Evolutionary conservation across 2,113 vertebrate genomes (phyloP), one percentile per base, ranked within the genome.

Genomic region (Marcusenius ussheri): DNA sequence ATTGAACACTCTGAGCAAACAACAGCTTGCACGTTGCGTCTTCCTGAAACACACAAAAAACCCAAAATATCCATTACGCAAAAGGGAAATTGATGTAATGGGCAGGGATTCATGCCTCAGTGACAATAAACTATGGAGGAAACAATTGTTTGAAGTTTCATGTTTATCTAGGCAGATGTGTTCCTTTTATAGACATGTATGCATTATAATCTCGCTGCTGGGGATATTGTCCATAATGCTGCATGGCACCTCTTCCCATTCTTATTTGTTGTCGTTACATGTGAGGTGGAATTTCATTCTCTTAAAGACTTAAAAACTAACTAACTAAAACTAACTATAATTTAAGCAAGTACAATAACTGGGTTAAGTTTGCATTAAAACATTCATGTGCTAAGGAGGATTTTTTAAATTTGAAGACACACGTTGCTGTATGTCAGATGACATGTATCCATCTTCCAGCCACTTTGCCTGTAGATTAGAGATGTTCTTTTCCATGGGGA

Each of bases 161-260:
- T 31, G 62, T 31, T 17, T 17, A 47, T n/a, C 11, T 74, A 49
- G 45, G 10, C 46, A 27, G 58, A 27, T 15, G 45, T 15, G 1
- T 70, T 89, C 66, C 46, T 89, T 88, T 89, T 89, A 89, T 51
- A 46, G 66, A 9, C 17, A 74, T 88, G 3, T 15, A 31, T 27
- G 5, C 15, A 42, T 80, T 21, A 5, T 8, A 17, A 80, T 80
- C 35, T 80, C 13, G 42, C 15, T 42, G 62, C 8, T 70, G n/a
- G 4, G 62, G 10, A 47, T 84, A 24, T 84, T 84, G 46, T 47
- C 46, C 45, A 85, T 47, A 49, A 85, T 11, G 39, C 74, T 80
- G 35, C 35, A 80, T 15, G 45, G 83, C 24, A 27, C 21, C 45
- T 8, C 42, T 49, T 2, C 11, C 45, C 83, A 80, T 50, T 47